Evolutionary conservation across 2,113 vertebrate genomes (phyloP).

Genomic region (Trematocara nigrifrons): DNA sequence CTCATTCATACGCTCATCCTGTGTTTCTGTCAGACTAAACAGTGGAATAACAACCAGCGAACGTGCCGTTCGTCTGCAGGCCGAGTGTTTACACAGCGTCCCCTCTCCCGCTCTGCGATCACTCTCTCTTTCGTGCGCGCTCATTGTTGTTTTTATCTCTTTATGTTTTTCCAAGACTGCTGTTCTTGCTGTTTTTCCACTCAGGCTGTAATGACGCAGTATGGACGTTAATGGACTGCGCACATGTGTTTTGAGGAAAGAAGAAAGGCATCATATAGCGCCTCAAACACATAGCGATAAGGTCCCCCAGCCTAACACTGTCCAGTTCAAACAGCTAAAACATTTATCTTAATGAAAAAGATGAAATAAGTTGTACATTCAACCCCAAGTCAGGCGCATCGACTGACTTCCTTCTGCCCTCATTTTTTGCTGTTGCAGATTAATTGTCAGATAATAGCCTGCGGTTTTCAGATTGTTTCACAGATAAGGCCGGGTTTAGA

Average conservation of each 20-base stretch:
- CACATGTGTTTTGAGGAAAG: background rate
- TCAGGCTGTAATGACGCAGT: background rate
- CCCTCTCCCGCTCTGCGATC: background rate
- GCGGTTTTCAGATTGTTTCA: background rate
- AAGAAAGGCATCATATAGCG: background rate
- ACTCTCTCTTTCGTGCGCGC: background rate
- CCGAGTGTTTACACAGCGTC: conserved; percentile 23
- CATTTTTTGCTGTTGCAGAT: background rate
- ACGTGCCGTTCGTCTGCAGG: conserved; percentile 26
- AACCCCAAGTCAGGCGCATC: fast-evolving
- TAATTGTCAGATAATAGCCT: background rate
- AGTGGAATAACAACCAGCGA: conserved; percentile 28
- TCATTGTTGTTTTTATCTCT: background rate
- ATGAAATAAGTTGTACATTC: background rate
- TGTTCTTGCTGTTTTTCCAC: conserved; percentile 15
- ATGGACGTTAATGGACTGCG: background rate
- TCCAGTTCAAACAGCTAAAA: background rate
- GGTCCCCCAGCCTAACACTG: background rate
- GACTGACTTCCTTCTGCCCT: background rate
- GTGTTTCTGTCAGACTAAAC: background rate
- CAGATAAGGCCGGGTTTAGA: background rate
- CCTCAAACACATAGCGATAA: background rate
- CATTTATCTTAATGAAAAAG: background rate
- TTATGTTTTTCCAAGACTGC: conserved; percentile 1
- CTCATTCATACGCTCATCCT: conserved; percentile 26